Evolutionary conservation across 2,797 vertebrate species (phyloP).

Genomic region (Protonibea diacanthus): DNA sequence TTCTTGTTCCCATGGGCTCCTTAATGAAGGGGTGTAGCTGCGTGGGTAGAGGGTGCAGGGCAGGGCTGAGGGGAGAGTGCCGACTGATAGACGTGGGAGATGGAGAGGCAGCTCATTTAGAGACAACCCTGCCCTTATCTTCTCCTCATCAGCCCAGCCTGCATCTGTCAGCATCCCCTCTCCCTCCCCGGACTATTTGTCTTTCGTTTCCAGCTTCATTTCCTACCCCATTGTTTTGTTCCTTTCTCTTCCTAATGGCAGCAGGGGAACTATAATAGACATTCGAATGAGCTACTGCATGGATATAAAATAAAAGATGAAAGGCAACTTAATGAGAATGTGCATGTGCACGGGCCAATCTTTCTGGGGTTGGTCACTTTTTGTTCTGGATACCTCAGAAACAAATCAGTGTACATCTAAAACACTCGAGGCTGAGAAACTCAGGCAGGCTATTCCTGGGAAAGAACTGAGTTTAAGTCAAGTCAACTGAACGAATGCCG

Average conservation of each 20-base stretch:
- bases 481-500: conserved; percentile 47
- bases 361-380: neutral
- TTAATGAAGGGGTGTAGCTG: conserved; percentile 83
- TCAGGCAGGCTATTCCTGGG: conserved; percentile 15
- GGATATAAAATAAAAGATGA: conserved; percentile 25
- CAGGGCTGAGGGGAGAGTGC: conserved; percentile 61
- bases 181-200: conserved; percentile 43
- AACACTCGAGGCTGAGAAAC: conserved; percentile 8
- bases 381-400: conserved; percentile 11
- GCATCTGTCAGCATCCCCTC: conserved; percentile 77
- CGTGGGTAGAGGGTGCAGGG: conserved; percentile 72
- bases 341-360: neutral
- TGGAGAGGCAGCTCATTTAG: conserved; percentile 74
- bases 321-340: conserved; percentile 8
- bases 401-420: conserved; percentile 14
- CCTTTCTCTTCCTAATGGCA: conserved; percentile 32
- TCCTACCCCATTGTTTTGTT: conserved; percentile 66
- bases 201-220: conserved; percentile 74
- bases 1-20: conserved; percentile 84
- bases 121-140: conserved; percentile 80
- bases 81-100: conserved; percentile 79
- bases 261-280: conserved; percentile 16
- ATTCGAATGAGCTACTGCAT: conserved; percentile 3
- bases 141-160: conserved; percentile 66
- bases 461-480: conserved; percentile 35